Percentiles rank a stretch among this genome's conserved stretches.
These are phyloP conservation scores for Pangasius sanitwongsei DNA, from an alignment of 2,797 vertebrate species.

Conservation along the genomic window DNA sequence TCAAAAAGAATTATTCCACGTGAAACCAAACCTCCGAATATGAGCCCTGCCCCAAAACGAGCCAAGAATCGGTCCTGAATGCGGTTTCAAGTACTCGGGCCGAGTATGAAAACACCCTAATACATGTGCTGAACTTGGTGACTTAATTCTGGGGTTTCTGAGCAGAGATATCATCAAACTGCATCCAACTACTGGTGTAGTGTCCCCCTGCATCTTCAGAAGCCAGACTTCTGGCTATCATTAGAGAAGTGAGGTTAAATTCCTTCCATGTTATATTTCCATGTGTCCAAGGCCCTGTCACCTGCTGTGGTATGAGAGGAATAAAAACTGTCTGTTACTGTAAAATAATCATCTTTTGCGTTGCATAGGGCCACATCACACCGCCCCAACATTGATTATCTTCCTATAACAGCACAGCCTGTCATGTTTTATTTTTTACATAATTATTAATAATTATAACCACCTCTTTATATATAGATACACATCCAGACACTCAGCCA, in stretches of 20 bases:
- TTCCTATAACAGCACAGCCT: background rate
- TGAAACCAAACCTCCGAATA: background rate
- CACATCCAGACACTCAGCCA: background rate
- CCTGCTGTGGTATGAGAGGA: background rate
- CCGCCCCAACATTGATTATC: background rate
- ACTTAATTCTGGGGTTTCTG: background rate
- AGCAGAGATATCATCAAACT: background rate
- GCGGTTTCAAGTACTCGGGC: background rate
- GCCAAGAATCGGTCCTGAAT: too few species aligned
- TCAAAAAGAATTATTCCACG: background rate
- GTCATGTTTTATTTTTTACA: background rate
- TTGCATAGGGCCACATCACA: background rate
- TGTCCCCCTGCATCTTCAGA: background rate
- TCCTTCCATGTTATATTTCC: background rate
- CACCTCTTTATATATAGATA: too few species aligned
- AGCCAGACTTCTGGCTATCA: background rate
- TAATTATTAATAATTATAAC: background rate
- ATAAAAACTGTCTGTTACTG: background rate
- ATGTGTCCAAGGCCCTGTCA: background rate
- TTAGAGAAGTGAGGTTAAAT: conserved; percentile 1
- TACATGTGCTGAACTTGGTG: background rate
- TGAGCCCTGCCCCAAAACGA: background rate
- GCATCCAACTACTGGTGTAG: too few species aligned
- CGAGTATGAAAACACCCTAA: background rate
- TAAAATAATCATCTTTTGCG: background rate